A percentile compares a stretch with the other conserved stretches of the same genome.
Conservation (phyloP, 1,140 invertebrate genomes). For the Drosophila grimshawi region DNA sequence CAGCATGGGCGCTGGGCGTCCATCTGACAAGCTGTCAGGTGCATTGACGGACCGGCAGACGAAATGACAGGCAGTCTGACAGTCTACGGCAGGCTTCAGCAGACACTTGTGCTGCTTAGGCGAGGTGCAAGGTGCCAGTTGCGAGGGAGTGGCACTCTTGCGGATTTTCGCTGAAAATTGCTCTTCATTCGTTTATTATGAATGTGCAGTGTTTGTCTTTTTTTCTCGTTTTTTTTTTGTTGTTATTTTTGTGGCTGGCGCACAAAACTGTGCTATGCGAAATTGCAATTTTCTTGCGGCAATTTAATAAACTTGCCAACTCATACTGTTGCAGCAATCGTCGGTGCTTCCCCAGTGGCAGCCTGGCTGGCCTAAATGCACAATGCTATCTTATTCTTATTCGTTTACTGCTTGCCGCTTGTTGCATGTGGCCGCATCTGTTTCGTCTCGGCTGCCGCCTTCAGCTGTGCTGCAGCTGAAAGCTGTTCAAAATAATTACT, state of each 20-base stretch:
- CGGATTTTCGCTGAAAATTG: slow-evolving; percentile 17
- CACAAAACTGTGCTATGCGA: slow-evolving; percentile 50
- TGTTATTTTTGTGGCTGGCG: slow-evolving; percentile 9
- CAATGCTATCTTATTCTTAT: slow-evolving; percentile 21
- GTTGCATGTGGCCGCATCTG: slow-evolving; percentile 20
- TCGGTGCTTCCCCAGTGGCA: background rate
- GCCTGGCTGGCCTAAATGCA: slow-evolving; percentile 11
- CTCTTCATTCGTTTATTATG: slow-evolving; percentile 50
- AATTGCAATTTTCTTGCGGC: slow-evolving; percentile 78
- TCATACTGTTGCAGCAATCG: slow-evolving; percentile 17
- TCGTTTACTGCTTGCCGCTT: slow-evolving; percentile 7
- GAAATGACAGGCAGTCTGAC: background rate
- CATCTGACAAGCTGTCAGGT: background rate
- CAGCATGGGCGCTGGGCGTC: background rate
- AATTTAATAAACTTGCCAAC: slow-evolving; percentile 74
- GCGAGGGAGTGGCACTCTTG: too few relatives aligned
- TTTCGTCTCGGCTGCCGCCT: slow-evolving; percentile 19
- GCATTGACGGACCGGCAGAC: background rate
- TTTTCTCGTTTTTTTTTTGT: slow-evolving; percentile 44
- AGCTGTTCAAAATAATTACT: slow-evolving; percentile 80
- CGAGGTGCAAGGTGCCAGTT: background rate
- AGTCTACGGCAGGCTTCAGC: slow-evolving; percentile 1
- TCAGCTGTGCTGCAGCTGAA: slow-evolving; percentile 58
- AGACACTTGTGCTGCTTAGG: background rate
- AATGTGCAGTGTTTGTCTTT: slow-evolving; percentile 67